Percentiles rank a stretch among this genome's conserved stretches.
Conservation (phyloP, 2,888 invertebrate genomes). For the Heliconius hortense region DNA sequence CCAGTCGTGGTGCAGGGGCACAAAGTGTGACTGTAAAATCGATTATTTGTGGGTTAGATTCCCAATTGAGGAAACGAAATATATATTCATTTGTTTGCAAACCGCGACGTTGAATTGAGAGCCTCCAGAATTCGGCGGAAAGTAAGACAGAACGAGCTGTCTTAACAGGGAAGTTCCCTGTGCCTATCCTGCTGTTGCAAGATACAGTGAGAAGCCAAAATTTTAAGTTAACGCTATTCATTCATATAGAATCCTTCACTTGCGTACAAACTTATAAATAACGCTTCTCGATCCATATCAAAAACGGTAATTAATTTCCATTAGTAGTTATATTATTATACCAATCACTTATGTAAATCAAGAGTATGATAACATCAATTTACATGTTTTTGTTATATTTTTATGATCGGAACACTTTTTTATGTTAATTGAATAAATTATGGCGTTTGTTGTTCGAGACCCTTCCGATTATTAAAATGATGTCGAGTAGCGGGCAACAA, state of each 20-base stretch:
- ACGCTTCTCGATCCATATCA: not conserved
- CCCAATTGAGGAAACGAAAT: no score
- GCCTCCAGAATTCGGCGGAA: no score
- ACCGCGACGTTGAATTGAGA: no score
- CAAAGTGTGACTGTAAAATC: no score
- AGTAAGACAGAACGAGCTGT: no score
- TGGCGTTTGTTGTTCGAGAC: conserved; percentile 33
- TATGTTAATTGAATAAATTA: conserved; percentile 30
- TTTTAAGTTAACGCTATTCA: not conserved
- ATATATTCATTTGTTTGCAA: no score
- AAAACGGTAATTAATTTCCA: conserved; percentile 6
- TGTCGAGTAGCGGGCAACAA: conserved; percentile 45
- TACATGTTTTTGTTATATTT: not conserved
- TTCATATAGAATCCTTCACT: not conserved
- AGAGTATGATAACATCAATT: conserved; percentile 8
- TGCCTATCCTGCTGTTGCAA: no score
- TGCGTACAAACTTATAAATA: not conserved
- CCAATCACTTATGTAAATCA: conserved; percentile 6
- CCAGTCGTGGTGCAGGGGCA: no score
- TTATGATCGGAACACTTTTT: conserved; percentile 2
- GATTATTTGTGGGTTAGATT: no score
- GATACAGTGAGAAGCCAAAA: not conserved
- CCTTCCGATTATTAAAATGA: conserved; percentile 41
- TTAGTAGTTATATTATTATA: conserved; percentile 3
- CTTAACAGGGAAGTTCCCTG: no score